Conservation (phyloP, 2,888 invertebrate genomes). For the Zygothrica quintamaculata region DNA sequence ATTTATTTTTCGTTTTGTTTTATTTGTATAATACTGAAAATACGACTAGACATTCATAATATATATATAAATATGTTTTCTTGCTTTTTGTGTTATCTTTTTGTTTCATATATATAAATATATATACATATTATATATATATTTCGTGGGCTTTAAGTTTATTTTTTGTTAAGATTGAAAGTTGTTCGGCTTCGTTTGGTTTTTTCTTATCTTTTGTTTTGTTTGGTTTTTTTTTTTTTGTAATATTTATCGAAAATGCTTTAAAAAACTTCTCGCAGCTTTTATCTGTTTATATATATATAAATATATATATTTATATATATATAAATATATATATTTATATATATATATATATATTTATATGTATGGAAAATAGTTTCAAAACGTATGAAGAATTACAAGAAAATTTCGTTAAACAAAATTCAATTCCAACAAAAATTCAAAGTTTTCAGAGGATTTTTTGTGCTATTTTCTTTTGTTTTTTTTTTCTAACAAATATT, state of each 20-base stretch:
- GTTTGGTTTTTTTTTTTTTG: constrained; percentile 11
- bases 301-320: not conserved
- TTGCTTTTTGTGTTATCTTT: constrained; percentile 52
- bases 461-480: constrained; percentile 38
- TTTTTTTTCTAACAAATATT: constrained; percentile 36
- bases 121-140: constrained; percentile 39
- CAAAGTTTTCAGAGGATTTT: constrained; percentile 23
- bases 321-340: not conserved
- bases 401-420: constrained; percentile 17
- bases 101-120: constrained; percentile 13
- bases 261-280: constrained; percentile 56
- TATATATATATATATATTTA: constrained; percentile 39
- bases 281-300: not conserved
- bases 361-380: constrained; percentile 42
- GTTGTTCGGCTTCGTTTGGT: constrained; percentile 64
- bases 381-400: constrained; percentile 8
- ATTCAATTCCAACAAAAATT: constrained; percentile 56
- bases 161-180: constrained; percentile 77
- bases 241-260: constrained; percentile 77
- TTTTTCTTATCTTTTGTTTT: constrained; percentile 1
- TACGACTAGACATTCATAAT: constrained; percentile 84
- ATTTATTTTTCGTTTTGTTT: constrained; percentile 11
- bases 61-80: constrained; percentile 74
- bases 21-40: constrained; percentile 83
- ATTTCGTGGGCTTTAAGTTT: constrained; percentile 75